These are phyloP conservation scores for Lepus oiostolus DNA, from an alignment of 2,797 vertebrate genomes.

Conservation along the genomic window DNA sequence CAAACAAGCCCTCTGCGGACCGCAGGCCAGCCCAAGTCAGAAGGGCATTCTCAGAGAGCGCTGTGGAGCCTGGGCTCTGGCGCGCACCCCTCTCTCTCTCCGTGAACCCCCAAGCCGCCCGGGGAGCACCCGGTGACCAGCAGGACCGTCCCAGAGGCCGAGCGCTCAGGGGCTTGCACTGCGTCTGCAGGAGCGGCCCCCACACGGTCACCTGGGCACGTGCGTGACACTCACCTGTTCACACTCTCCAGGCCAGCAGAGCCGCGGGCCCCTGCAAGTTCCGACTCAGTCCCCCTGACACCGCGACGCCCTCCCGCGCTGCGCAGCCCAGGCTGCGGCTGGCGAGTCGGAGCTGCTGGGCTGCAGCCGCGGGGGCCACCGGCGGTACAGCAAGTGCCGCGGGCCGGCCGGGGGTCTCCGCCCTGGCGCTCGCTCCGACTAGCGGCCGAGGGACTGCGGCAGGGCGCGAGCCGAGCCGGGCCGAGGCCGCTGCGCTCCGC, in stretches of 20 bases:
- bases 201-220: constrained; percentile 54
- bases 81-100: background rate
- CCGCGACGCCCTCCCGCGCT: background rate
- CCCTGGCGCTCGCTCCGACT: background rate
- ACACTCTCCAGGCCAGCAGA: constrained; percentile 65
- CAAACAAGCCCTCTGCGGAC: background rate
- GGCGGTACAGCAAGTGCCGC: background rate
- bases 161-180: background rate
- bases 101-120: background rate
- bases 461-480: constrained; percentile 67
- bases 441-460: constrained; percentile 78
- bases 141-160: background rate
- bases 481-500: background rate
- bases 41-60: background rate
- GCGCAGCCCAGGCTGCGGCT: background rate
- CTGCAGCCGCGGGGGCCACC: background rate
- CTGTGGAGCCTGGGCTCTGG: background rate
- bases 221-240: constrained; percentile 82
- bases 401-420: background rate
- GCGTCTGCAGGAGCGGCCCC: background rate
- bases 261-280: constrained; percentile 65
- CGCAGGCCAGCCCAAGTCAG: background rate
- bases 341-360: background rate
- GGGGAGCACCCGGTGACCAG: background rate
- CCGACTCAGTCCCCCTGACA: background rate